Percentiles rank a stretch among this genome's conserved stretches.
Evolutionary conservation across 2,888 invertebrate species (phyloP).

Genomic region (Hipparchia sbordonii): DNA sequence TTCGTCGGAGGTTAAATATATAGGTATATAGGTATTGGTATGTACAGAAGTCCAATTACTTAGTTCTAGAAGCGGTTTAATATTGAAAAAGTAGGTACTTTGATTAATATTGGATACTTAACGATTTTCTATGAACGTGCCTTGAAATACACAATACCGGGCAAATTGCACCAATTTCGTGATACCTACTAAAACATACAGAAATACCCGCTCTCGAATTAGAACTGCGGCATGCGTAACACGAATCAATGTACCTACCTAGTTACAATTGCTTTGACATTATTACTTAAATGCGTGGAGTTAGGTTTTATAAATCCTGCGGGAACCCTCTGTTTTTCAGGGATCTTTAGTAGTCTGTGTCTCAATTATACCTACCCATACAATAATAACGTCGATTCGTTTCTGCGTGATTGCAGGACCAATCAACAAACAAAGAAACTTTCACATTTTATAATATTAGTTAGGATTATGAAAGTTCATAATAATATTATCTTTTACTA

Average conservation of each 20-base stretch:
- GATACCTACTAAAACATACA: constrained; percentile 50
- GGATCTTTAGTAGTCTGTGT: too few species aligned
- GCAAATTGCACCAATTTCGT: constrained; percentile 66
- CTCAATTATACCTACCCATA: too few species aligned
- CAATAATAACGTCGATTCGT: too few species aligned
- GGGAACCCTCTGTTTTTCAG: too few species aligned
- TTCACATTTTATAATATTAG: too few species aligned
- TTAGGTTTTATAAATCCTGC: too few species aligned
- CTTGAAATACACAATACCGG: constrained; percentile 53
- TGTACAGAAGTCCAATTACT: not conserved
- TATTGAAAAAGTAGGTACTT: not conserved
- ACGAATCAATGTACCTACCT: constrained; percentile 41
- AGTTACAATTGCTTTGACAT: constrained; percentile 38
- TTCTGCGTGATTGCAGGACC: too few species aligned
- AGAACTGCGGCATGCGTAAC: constrained; percentile 69
- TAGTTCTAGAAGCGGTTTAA: not conserved
- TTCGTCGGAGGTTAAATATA: too few species aligned
- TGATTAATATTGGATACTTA: constrained; percentile 1
- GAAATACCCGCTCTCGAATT: constrained; percentile 64
- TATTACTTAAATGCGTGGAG: not conserved
- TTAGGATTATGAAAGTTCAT: too few species aligned
- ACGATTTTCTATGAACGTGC: constrained; percentile 30
- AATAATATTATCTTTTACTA: too few species aligned
- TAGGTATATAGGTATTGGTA: too few species aligned
- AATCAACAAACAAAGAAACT: too few species aligned